phyloP scores from a whole-genome alignment of 2,888 invertebrate species.

The Xylophagus ater region DNA sequence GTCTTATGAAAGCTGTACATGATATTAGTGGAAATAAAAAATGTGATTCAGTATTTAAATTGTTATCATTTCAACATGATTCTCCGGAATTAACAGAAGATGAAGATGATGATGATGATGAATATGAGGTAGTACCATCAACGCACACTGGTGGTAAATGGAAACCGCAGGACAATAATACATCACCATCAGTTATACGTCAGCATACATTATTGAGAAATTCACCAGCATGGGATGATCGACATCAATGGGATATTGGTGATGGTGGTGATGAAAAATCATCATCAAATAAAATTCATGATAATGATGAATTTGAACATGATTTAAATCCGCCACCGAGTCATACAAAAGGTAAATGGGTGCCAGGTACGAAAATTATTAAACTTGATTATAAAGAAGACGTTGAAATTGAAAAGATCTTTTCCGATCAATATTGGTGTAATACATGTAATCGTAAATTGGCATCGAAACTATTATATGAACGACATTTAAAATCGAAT shows the following conservation, averaged over 20 bases:
- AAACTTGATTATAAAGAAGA: conserved; percentile 43
- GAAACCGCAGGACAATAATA: conserved; percentile 50
- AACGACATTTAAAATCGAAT: conserved; percentile 63
- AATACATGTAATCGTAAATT: conserved; percentile 66
- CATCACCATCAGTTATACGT: no score
- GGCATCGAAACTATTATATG: conserved; percentile 61
- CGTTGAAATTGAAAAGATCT: conserved; percentile 32
- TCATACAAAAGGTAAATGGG: conserved; percentile 73
- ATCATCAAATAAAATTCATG: conserved; percentile 14
- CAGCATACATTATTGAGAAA: conserved; percentile 14
- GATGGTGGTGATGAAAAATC: conserved; percentile 18
- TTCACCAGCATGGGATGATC: conserved; percentile 46
- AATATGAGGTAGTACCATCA: conserved; percentile 37
- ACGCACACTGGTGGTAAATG: conserved; percentile 60
- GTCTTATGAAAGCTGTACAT: conserved; percentile 53
- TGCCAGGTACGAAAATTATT: conserved; percentile 53
- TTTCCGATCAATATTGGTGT: conserved; percentile 61
- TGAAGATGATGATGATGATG: conserved; percentile 37
- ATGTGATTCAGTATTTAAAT: conserved; percentile 39
- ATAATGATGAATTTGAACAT: conserved; percentile 34
- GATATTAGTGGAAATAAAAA: conserved; percentile 50
- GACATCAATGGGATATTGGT: conserved; percentile 15
- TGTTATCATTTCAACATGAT: conserved; percentile 28
- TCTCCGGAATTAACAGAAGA: conserved; percentile 28
- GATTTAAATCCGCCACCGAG: conserved; percentile 53